phyloP scores from a whole-genome alignment of 30 jellyfish, hydroid and myxozoan genomes.

The Chrysaora quinquecirrha region DNA sequence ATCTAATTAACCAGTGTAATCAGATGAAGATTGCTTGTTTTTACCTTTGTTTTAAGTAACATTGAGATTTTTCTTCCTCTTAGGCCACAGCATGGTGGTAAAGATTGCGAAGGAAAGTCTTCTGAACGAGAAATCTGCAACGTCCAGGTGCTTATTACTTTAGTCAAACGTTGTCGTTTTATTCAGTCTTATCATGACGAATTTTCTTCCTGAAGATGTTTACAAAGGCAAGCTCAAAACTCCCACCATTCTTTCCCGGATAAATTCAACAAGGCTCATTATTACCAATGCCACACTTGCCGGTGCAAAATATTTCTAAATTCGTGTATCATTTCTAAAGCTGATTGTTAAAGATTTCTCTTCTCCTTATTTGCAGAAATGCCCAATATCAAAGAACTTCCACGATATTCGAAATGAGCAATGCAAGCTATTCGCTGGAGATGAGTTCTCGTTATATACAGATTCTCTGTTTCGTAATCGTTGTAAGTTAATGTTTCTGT shows the following conservation, averaged over 20 bases:
- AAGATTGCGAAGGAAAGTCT: conserved; percentile 57
- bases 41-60: not conserved
- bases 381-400: conserved; percentile 43
- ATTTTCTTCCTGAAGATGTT: no score
- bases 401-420: conserved; percentile 56
- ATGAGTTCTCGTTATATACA: conserved; percentile 17
- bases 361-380: conserved; percentile 21
- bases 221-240: no score
- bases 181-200: no score
- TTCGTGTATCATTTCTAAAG: no score
- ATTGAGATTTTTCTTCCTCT: not conserved
- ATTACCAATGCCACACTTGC: no score
- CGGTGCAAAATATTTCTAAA: no score
- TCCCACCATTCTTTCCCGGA: no score
- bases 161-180: no score
- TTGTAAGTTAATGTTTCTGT: conserved; percentile 35
- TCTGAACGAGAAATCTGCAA: conserved; percentile 66
- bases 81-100: conserved; percentile 85
- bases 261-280: no score
- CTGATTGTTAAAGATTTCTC: no score
- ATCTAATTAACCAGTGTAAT: no score
- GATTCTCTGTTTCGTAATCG: conserved; percentile 23
- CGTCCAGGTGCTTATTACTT: conserved; percentile 45
- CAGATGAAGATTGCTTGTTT: no score
- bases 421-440: conserved; percentile 49